phyloP scores from a whole-genome alignment of 2,888 invertebrate species.

The Agonopterix arenella region DNA sequence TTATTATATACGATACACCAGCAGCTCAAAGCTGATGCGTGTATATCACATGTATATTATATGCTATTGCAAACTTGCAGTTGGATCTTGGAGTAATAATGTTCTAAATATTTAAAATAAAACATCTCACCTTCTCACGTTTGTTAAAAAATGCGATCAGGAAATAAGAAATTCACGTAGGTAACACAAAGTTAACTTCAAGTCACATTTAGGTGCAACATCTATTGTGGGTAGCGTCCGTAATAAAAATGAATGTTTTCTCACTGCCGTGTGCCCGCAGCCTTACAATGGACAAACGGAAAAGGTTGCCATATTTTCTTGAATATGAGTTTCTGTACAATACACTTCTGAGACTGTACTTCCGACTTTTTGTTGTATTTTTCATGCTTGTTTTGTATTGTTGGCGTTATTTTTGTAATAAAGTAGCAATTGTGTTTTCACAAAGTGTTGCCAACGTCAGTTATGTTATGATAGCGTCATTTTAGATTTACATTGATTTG shows the following conservation, averaged over 20 bases:
- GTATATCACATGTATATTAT: too few species aligned
- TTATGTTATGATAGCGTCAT: too few species aligned
- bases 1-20: too few species aligned
- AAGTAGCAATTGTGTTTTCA: too few species aligned
- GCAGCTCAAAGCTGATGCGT: too few species aligned
- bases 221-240: slow-evolving; percentile 18
- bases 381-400: slow-evolving; percentile 6
- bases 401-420: neutral
- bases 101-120: too few species aligned
- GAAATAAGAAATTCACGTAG: neutral
- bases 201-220: slow-evolving; percentile 34
- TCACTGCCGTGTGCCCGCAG: slow-evolving; percentile 8
- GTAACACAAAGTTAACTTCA: slow-evolving; percentile 8
- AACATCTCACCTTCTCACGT: too few species aligned
- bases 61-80: too few species aligned
- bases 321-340: slow-evolving; percentile 38
- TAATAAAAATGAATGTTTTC: slow-evolving; percentile 39
- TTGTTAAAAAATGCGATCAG: too few species aligned
- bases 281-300: slow-evolving; percentile 28
- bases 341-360: slow-evolving; percentile 35
- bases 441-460: too few species aligned
- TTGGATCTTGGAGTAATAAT: too few species aligned
- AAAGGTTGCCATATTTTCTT: slow-evolving; percentile 47
- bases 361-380: slow-evolving; percentile 25
- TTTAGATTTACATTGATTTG: too few species aligned